These are phyloP conservation scores for Ascidia mentula DNA, from an alignment of 23 tunicate genomes.

Conservation along the genomic window DNA sequence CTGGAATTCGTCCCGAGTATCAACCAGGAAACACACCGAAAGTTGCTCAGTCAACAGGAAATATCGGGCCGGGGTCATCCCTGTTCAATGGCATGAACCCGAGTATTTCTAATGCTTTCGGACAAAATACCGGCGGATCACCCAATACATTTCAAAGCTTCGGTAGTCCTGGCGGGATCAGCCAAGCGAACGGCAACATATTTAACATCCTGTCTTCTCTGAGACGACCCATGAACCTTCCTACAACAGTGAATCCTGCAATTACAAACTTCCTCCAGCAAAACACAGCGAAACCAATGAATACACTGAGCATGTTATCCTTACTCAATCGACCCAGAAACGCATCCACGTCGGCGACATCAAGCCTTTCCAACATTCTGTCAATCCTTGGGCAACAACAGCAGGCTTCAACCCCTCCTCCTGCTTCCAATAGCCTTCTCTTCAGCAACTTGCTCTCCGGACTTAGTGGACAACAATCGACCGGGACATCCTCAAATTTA, in stretches of 20 bases:
- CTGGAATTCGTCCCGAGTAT: background rate
- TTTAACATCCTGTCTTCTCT: background rate
- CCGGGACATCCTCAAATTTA: background rate
- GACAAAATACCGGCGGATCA: conserved; percentile 8
- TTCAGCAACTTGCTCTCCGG: background rate
- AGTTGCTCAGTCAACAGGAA: background rate
- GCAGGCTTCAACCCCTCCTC: background rate
- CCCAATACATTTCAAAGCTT: background rate
- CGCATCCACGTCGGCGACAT: background rate
- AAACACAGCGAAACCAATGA: background rate
- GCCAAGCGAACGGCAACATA: background rate
- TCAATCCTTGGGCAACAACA: background rate
- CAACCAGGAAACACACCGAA: conserved; percentile 12
- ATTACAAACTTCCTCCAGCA: background rate
- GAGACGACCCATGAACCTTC: background rate
- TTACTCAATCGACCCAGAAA: background rate
- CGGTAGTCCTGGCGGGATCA: background rate
- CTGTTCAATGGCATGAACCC: background rate
- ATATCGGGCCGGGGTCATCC: background rate
- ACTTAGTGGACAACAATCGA: background rate
- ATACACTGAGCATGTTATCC: background rate
- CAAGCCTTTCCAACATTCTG: background rate
- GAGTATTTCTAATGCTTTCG: background rate
- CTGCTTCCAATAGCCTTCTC: background rate
- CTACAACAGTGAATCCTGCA: background rate